Conservation (phyloP, 2,113 vertebrate genomes). For the Periophthalmodon schlosseri region DNA sequence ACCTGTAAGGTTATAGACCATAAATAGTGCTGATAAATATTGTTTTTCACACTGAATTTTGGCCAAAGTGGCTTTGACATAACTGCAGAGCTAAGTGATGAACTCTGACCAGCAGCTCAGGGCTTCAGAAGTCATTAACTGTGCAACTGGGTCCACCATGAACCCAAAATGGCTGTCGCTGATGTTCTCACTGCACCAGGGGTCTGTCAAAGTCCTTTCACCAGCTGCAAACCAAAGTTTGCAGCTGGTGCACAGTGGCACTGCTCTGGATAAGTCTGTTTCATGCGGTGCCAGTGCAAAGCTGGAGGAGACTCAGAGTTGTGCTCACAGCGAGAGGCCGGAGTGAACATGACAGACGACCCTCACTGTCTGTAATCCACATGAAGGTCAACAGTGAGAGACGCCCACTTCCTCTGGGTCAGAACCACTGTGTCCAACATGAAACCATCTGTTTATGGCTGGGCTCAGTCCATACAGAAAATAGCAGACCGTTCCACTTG, state of each 20-base stretch:
- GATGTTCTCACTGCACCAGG: constrained; percentile 23
- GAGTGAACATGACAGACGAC: constrained; percentile 46
- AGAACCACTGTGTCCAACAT: constrained; percentile 13
- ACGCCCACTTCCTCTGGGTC: constrained; percentile 20
- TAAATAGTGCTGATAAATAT: neutral
- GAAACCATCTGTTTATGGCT: constrained; percentile 24
- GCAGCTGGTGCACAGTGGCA: constrained; percentile 9
- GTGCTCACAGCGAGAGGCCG: constrained; percentile 28
- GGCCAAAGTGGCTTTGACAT: neutral
- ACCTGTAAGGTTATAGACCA: neutral
- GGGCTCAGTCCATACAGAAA: neutral
- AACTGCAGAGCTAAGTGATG: constrained; percentile 15
- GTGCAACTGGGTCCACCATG: neutral
- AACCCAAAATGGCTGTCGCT: constrained; percentile 35
- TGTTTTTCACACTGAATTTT: neutral
- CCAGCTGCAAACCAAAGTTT: constrained; percentile 32
- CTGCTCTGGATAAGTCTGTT: constrained; percentile 32
- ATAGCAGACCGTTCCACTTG: neutral
- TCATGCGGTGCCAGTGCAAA: constrained; percentile 55
- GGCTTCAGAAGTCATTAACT: constrained; percentile 25
- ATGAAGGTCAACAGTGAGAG: constrained; percentile 61
- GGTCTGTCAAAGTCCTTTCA: constrained; percentile 33
- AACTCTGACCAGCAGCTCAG: constrained; percentile 9
- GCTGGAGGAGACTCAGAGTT: constrained; percentile 32
- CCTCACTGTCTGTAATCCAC: constrained; percentile 19